A percentile compares a stretch with the other conserved stretches of the same genome.
Conservation (phyloP, 1,140 invertebrate species). For the Teleogryllus occipitalis region DNA sequence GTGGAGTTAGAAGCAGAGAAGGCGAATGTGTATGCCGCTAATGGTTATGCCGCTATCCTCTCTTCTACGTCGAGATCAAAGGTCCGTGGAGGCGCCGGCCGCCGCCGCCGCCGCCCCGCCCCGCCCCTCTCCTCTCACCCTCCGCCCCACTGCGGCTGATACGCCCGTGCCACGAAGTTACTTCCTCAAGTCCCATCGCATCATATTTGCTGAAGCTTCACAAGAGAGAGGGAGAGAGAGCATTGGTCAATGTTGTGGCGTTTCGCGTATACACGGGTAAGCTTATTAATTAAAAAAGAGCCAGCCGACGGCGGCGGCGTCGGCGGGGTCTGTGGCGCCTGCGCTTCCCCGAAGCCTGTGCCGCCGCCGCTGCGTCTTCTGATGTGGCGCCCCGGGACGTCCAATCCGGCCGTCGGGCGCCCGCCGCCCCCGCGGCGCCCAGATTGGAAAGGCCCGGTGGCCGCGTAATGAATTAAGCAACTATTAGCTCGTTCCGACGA, state of each 20-base stretch:
- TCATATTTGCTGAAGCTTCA: not conserved
- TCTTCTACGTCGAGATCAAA: not conserved
- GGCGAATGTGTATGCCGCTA: not conserved
- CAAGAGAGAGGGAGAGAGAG: not conserved
- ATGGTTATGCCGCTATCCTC: not conserved
- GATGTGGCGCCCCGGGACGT: too few species aligned
- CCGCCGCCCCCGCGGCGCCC: too few species aligned
- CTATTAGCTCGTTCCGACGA: too few species aligned
- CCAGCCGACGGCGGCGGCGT: too few species aligned
- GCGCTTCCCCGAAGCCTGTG: too few species aligned
- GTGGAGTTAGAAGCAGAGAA: not conserved
- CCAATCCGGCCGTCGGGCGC: too few species aligned
- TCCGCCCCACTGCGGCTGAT: not conserved
- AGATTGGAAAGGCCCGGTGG: too few species aligned
- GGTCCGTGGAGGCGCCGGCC: not conserved
- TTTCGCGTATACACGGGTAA: not conserved
- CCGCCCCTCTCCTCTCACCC: too few species aligned
- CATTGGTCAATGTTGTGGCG: not conserved
- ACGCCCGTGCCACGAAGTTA: not conserved
- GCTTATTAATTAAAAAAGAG: constrained; percentile 6
- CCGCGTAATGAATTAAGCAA: too few species aligned
- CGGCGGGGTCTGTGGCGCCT: too few species aligned
- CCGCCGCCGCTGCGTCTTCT: too few species aligned
- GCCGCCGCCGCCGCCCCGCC: too few species aligned
- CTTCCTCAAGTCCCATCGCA: not conserved